Evolutionary conservation across 2,888 invertebrate species (phyloP).

Genomic region (Epistrophella euchroma): DNA sequence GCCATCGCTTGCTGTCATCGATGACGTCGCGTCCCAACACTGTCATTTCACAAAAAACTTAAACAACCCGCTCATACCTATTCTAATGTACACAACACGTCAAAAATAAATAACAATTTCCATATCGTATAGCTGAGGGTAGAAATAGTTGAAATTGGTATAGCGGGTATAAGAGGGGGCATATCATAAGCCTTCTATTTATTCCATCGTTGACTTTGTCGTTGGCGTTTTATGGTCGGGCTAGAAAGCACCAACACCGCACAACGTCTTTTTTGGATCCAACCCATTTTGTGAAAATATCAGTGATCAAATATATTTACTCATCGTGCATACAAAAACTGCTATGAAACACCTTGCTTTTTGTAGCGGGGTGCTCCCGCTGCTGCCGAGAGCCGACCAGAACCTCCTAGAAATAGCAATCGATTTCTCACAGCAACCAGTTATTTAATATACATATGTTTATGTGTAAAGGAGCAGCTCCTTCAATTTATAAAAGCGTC

Average conservation of each 20-base stretch:
- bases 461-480: slow-evolving; percentile 14
- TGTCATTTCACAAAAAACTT: slow-evolving; percentile 41
- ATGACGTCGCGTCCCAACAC: slow-evolving; percentile 57
- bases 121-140: not conserved
- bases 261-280: slow-evolving; percentile 12
- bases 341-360: slow-evolving; percentile 19
- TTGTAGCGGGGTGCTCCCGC: too few species aligned
- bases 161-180: not conserved
- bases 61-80: slow-evolving; percentile 13
- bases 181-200: slow-evolving; percentile 44
- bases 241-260: slow-evolving; percentile 18
- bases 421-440: slow-evolving; percentile 55
- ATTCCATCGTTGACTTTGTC: slow-evolving; percentile 49
- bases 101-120: slow-evolving; percentile 58
- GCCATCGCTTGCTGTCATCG: slow-evolving; percentile 52
- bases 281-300: slow-evolving; percentile 24
- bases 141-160: not conserved
- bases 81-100: slow-evolving; percentile 19
- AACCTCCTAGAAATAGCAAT: slow-evolving; percentile 39
- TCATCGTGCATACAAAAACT: slow-evolving; percentile 24
- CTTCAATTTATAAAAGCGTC: slow-evolving; percentile 1
- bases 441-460: slow-evolving; percentile 34
- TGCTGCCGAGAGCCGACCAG: not conserved
- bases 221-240: slow-evolving; percentile 6
- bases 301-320: slow-evolving; percentile 48